Evolutionary conservation across 2,113 vertebrate species (phyloP).

Genomic region (Xerus inauris): DNA sequence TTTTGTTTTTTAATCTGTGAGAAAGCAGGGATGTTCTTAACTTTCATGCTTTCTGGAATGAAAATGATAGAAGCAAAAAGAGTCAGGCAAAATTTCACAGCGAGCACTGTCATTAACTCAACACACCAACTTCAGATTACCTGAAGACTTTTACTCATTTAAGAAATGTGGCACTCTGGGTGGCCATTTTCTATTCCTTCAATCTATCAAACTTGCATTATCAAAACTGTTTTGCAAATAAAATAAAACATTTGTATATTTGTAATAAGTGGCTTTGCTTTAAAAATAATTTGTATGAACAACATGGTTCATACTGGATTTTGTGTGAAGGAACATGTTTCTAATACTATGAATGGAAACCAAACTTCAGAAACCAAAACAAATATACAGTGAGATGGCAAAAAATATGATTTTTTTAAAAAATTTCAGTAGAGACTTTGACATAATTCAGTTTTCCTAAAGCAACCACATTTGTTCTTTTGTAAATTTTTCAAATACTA

Average conservation of each 20-base stretch:
- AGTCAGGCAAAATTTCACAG: background rate
- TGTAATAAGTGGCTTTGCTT: background rate
- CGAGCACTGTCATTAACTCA: background rate
- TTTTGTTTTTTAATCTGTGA: background rate
- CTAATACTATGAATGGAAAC: slow-evolving; percentile 10
- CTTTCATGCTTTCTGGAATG: background rate
- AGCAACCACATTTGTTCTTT: background rate
- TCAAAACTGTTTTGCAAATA: background rate
- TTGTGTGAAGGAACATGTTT: background rate
- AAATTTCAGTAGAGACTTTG: background rate
- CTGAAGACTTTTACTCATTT: background rate
- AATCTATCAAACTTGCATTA: background rate
- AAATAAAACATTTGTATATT: background rate
- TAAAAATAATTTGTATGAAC: background rate
- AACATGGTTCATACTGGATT: background rate
- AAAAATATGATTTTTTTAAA: background rate
- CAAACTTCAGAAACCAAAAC: slow-evolving; percentile 14
- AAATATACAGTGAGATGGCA: background rate
- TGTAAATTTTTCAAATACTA: background rate
- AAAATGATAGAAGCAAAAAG: background rate
- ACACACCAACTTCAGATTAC: background rate
- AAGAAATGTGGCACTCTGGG: background rate
- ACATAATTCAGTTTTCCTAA: background rate
- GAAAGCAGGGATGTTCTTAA: background rate
- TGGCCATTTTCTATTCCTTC: background rate